Conservation (phyloP, 2,113 vertebrate species). For the Triplophysa dalaica region DNA sequence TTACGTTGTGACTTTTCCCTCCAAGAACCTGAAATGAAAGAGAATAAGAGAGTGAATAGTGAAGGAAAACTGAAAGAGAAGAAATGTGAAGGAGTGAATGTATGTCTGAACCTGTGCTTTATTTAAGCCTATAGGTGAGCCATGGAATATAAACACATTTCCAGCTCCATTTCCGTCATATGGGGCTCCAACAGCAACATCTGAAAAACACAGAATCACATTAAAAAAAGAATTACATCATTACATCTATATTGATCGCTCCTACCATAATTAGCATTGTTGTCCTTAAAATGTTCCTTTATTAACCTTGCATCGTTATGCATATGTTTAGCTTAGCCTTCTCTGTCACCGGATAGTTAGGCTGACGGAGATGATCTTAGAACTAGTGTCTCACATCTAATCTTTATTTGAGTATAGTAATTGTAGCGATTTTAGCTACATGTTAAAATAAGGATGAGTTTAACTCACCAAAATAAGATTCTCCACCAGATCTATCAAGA, state of each 20-base stretch:
- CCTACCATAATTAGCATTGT: background rate
- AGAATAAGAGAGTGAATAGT: background rate
- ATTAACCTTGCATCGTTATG: too few relatives aligned
- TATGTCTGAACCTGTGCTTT: slow-evolving; percentile 80
- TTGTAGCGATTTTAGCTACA: too few relatives aligned
- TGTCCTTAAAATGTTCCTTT: background rate
- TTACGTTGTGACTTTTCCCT: slow-evolving; percentile 63
- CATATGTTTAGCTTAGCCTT: too few relatives aligned
- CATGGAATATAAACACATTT: slow-evolving; percentile 87
- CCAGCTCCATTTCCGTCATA: slow-evolving; percentile 78
- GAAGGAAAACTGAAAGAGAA: background rate
- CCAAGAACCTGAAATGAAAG: slow-evolving; percentile 75
- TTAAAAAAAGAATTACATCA: background rate
- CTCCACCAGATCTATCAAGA: too few relatives aligned
- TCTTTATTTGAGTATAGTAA: too few relatives aligned
- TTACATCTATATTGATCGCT: background rate
- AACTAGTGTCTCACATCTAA: too few relatives aligned
- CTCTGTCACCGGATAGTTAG: too few relatives aligned
- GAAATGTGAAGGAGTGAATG: background rate
- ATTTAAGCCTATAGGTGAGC: slow-evolving; percentile 74
- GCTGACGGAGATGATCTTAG: too few relatives aligned
- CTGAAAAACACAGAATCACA: slow-evolving; percentile 66
- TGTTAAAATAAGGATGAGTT: too few relatives aligned
- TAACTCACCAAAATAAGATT: too few relatives aligned
- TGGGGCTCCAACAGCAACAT: slow-evolving; percentile 92